Conservation (phyloP, 2,797 vertebrate genomes). For the Anabacerthia variegaticeps region DNA sequence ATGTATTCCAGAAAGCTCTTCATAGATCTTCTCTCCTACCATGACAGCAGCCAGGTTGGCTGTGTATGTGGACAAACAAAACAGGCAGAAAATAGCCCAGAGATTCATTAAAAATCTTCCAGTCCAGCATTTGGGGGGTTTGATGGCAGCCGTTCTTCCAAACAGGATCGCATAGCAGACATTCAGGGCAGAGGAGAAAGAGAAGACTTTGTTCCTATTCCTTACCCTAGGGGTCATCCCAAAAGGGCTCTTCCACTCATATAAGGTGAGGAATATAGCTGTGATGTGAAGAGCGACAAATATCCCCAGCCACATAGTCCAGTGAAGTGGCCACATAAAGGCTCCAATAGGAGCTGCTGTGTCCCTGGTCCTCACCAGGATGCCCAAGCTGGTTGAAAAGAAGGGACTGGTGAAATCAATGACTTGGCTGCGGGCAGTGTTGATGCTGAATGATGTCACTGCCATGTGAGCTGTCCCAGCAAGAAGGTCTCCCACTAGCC, state of each 20-base stretch:
- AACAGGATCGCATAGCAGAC: constrained; percentile 97
- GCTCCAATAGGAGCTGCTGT: constrained; percentile 96
- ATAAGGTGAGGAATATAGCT: constrained; percentile 94
- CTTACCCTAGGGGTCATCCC: constrained; percentile 96
- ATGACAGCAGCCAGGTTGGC: constrained; percentile 97
- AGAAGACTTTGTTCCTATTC: constrained; percentile 93
- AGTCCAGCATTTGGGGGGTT: constrained; percentile 98
- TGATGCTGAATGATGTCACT: constrained; percentile 96
- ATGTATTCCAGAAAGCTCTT: constrained; percentile 97
- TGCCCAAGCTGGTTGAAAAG: constrained; percentile 97
- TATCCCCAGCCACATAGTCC: constrained; percentile 99
- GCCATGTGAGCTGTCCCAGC: constrained; percentile 93
- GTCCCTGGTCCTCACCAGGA: constrained; percentile 93
- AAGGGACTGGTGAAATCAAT: constrained; percentile 98
- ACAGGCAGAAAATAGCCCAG: constrained; percentile 98
- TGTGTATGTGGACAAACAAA: constrained; percentile 97
- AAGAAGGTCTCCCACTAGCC: constrained; percentile 93
- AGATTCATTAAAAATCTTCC: constrained; percentile 98
- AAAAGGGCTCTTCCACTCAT: constrained; percentile 97
- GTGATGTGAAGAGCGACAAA: constrained; percentile 96
- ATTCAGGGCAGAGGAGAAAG: constrained; percentile 95
- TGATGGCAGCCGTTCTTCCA: constrained; percentile 94
- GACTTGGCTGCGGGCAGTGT: constrained; percentile 94
- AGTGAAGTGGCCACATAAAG: constrained; percentile 99
- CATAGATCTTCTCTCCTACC: constrained; percentile 98